Percentiles rank a stretch among this genome's conserved stretches.
Conservation (phyloP, 2,113 vertebrate genomes). For the Vulpes ferrilata region DNA sequence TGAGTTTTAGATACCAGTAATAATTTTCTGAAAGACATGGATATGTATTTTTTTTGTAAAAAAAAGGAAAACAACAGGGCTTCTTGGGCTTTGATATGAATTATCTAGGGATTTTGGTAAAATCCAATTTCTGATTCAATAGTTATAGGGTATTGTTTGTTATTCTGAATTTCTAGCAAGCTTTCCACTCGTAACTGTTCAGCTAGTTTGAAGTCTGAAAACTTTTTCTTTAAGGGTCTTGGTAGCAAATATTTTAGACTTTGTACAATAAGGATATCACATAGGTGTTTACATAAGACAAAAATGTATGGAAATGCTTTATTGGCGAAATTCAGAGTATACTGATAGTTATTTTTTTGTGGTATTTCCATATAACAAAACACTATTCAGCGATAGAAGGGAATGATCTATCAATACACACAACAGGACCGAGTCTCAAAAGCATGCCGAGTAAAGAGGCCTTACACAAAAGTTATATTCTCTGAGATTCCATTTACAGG, state of each 20-base stretch:
- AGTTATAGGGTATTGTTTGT: neutral
- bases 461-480: neutral
- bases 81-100: neutral
- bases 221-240: neutral
- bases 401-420: neutral
- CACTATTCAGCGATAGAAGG: neutral
- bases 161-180: neutral
- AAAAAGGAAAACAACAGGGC: neutral
- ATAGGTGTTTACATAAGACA: neutral
- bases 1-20: neutral
- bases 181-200: neutral
- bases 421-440: neutral
- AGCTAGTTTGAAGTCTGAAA: neutral
- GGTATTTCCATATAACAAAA: neutral
- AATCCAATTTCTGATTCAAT: constrained; percentile 28
- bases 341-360: neutral
- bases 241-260: constrained; percentile 36
- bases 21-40: constrained; percentile 41
- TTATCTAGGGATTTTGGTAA: neutral
- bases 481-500: neutral
- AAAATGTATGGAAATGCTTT: neutral
- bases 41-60: neutral
- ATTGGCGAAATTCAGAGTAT: constrained; percentile 8
- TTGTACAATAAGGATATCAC: constrained; percentile 43
- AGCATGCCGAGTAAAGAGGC: neutral